Conservation (phyloP, 2,113 vertebrate species). For the Barnardius zonarius region DNA sequence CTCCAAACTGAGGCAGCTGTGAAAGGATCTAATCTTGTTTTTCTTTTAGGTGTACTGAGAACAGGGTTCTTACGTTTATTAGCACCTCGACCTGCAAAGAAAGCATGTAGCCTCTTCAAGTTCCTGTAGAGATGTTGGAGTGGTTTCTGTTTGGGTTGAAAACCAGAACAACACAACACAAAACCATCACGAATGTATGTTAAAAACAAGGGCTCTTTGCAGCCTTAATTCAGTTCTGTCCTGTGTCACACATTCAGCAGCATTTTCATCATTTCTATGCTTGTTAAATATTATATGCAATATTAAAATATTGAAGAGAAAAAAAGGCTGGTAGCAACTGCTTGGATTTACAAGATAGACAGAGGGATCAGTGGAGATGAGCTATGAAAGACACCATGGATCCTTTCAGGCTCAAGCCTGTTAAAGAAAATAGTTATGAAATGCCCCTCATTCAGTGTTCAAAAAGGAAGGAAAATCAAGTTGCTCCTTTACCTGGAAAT, state of each 20-base stretch:
- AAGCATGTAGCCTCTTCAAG: neutral
- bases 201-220: neutral
- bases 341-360: slow-evolving; percentile 18
- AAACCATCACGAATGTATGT: neutral
- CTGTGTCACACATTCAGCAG: neutral
- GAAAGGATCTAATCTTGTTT: slow-evolving; percentile 23
- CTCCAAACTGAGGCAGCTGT: neutral
- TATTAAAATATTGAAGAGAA: slow-evolving; percentile 44
- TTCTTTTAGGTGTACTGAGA: slow-evolving; percentile 12
- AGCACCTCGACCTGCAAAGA: slow-evolving; percentile 2
- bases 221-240: neutral
- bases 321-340: slow-evolving; percentile 12
- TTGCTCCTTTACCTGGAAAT: neutral
- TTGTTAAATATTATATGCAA: slow-evolving; percentile 52
- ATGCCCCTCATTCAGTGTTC: neutral
- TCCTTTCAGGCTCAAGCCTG: neutral
- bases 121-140: neutral
- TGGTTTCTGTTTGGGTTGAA: neutral
- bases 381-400: neutral
- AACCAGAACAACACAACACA: neutral
- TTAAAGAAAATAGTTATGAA: neutral
- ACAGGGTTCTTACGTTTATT: neutral
- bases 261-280: neutral
- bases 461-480: neutral
- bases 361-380: neutral